These are phyloP conservation scores for Pachypanchax playfairii DNA, from an alignment of 2,113 vertebrate genomes.

Conservation along the genomic window DNA sequence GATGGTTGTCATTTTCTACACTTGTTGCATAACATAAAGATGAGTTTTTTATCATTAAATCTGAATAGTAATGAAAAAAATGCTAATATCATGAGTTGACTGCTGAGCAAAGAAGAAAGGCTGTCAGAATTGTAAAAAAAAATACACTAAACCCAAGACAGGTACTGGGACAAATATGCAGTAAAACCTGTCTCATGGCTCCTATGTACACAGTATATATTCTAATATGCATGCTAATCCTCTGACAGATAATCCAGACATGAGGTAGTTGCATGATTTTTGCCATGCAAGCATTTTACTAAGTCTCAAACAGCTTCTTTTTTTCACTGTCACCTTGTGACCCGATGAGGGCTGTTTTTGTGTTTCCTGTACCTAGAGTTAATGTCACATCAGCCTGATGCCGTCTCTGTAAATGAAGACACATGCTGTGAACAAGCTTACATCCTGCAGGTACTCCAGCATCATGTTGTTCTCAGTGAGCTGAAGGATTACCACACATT, in stretches of 20 bases:
- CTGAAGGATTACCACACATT: slow-evolving; percentile 25
- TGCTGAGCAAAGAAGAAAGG: slow-evolving; percentile 17
- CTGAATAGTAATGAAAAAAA: background rate
- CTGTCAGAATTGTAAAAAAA: slow-evolving; percentile 23
- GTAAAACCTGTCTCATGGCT: background rate
- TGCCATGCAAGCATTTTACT: slow-evolving; percentile 2
- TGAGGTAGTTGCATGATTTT: slow-evolving; percentile 8
- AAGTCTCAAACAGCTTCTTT: slow-evolving; percentile 24
- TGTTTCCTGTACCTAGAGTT: slow-evolving; percentile 48
- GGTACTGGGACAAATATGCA: slow-evolving; percentile 10
- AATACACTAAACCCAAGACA: slow-evolving; percentile 7
- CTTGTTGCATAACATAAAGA: background rate
- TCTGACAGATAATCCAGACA: background rate
- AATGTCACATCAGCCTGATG: slow-evolving; percentile 30
- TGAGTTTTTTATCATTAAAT: background rate
- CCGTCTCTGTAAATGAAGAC: slow-evolving; percentile 61
- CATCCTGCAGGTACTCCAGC: slow-evolving; percentile 38
- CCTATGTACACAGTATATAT: background rate
- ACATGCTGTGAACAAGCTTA: slow-evolving; percentile 41
- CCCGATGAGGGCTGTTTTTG: slow-evolving; percentile 28
- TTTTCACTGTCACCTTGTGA: slow-evolving; percentile 23
- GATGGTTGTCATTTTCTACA: background rate
- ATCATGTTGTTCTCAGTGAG: slow-evolving; percentile 19
- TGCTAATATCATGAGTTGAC: slow-evolving; percentile 22
- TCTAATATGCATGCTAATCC: background rate